phyloP scores from a whole-genome alignment of 1,140 invertebrate species.

The Samia ricini region DNA sequence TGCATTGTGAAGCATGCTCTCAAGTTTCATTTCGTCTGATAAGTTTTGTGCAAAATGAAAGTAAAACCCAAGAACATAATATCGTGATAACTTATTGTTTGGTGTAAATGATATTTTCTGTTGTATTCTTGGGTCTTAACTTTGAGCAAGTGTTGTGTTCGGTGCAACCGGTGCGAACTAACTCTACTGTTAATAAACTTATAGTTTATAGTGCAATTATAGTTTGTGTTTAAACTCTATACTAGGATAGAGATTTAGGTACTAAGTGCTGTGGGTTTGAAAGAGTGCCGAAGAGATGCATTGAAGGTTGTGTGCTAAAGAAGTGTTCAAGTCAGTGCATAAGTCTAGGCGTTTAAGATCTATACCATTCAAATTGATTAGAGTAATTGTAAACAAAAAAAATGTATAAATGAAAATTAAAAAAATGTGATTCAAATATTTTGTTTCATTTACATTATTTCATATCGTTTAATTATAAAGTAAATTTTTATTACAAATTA shows the following conservation, averaged over 20 bases:
- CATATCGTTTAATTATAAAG: too few species aligned
- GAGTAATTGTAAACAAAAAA: too few species aligned
- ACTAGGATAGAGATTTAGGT: constrained; percentile 62
- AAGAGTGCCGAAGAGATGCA: constrained; percentile 65
- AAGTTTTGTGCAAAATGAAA: constrained; percentile 2
- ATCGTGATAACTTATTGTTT: constrained; percentile 9
- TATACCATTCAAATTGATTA: constrained; percentile 36
- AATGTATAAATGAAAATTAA: too few species aligned
- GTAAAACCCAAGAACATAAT: constrained; percentile 47
- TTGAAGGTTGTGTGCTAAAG: constrained; percentile 65
- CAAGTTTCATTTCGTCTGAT: constrained; percentile 2
- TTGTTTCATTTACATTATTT: not conserved
- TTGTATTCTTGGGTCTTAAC: constrained; percentile 44
- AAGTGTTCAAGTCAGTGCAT: constrained; percentile 66
- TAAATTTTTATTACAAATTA: too few species aligned
- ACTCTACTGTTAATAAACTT: constrained; percentile 45
- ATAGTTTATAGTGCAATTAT: constrained; percentile 55
- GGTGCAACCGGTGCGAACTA: constrained; percentile 56
- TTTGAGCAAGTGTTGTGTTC: constrained; percentile 60
- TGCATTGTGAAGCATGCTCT: constrained; percentile 35
- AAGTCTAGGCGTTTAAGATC: constrained; percentile 57
- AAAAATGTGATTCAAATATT: not conserved
- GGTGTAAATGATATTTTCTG: constrained; percentile 4
- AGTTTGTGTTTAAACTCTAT: constrained; percentile 60
- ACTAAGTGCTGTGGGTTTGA: constrained; percentile 42